phyloP scores from a whole-genome alignment of 30 jellyfish, hydroid and myxozoan species.

The Rhopilema esculentum region DNA sequence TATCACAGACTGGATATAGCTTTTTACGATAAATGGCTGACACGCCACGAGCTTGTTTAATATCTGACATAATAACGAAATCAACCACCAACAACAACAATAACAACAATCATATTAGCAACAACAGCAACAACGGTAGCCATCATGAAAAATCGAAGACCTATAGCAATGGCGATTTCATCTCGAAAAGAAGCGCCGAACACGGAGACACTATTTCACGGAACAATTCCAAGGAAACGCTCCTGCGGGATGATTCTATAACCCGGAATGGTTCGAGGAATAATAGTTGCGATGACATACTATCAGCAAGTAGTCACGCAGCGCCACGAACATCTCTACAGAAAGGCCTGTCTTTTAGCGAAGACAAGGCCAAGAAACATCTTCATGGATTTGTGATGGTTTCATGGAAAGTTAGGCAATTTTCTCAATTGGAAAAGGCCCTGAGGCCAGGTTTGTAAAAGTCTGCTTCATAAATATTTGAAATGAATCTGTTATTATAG shows the following conservation, averaged over 20 bases:
- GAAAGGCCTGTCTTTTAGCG: slow-evolving; percentile 53
- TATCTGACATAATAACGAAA: not conserved
- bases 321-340: not conserved
- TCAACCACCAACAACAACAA: not conserved
- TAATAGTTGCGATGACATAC: slow-evolving; percentile 13
- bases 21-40: not conserved
- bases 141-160: slow-evolving; percentile 20
- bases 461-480: not conserved
- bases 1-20: not conserved
- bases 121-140: slow-evolving; percentile 12
- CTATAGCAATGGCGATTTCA: slow-evolving; percentile 12
- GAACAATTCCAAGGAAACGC: slow-evolving; percentile 24
- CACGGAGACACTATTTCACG: slow-evolving; percentile 31
- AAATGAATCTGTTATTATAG: too few species aligned
- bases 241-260: not conserved
- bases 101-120: not conserved
- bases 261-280: slow-evolving; percentile 22
- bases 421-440: slow-evolving; percentile 69
- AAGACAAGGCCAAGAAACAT: slow-evolving; percentile 26
- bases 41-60: not conserved
- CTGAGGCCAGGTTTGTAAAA: slow-evolving; percentile 48
- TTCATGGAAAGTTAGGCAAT: slow-evolving; percentile 88
- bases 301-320: slow-evolving; percentile 20
- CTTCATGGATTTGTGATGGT: slow-evolving; percentile 72
- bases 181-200: slow-evolving; percentile 1